phyloP scores from a whole-genome alignment of 2,797 vertebrate species.

The Salarias fasciatus region DNA sequence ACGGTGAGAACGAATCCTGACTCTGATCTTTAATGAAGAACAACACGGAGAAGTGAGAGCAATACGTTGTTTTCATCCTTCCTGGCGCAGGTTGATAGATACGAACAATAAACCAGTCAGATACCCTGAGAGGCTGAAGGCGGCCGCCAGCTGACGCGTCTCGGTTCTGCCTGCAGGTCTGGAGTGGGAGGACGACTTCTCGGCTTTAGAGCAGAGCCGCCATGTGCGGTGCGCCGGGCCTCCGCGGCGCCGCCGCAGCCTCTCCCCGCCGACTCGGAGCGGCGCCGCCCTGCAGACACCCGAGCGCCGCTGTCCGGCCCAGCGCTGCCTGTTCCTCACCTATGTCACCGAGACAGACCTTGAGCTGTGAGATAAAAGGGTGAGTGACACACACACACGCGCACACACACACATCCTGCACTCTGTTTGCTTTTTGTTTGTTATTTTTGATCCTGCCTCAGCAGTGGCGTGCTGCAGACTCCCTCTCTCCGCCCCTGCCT shows the following conservation, averaged over 20 bases:
- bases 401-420: conserved; percentile 1
- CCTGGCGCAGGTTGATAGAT: no score
- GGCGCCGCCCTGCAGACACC: conserved; percentile 21
- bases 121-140: no score
- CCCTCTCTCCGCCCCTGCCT: conserved; percentile 3
- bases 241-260: conserved; percentile 76
- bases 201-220: conserved; percentile 82
- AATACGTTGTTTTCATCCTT: no score
- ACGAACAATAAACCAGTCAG: no score
- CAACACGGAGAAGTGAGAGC: no score
- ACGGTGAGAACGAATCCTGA: conserved; percentile 46
- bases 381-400: conserved; percentile 23
- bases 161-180: conserved; percentile 79
- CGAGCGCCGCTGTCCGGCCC: conserved; percentile 34
- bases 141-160: no score
- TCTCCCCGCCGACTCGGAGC: conserved; percentile 77
- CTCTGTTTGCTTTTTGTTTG: not conserved
- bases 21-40: no score
- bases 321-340: conserved; percentile 77
- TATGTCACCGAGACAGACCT: conserved; percentile 91
- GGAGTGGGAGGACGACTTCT: conserved; percentile 96
- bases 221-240: conserved; percentile 48
- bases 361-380: conserved; percentile 84
- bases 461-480: no score
- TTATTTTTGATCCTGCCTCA: no score